Evolutionary conservation across 92 coral and sea anemone genomes (phyloP).

Genomic region (Porites divaricata): DNA sequence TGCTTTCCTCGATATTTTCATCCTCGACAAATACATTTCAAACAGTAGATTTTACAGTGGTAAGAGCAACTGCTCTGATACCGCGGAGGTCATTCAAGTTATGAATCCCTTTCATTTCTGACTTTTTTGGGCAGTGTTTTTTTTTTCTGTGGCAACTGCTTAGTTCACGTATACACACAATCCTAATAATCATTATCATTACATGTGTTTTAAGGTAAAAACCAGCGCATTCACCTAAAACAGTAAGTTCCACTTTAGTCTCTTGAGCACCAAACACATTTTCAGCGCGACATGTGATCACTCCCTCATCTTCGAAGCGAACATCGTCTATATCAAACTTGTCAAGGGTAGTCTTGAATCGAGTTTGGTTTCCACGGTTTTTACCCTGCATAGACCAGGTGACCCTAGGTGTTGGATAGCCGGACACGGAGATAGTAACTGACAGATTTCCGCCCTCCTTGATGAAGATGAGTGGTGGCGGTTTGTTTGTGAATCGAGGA

Average conservation of each 20-base stretch:
- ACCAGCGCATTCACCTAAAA: conserved; percentile 19
- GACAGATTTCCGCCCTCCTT: conserved; percentile 44
- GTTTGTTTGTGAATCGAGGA: conserved; percentile 24
- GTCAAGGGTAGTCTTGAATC: not conserved
- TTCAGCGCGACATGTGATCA: conserved; percentile 20
- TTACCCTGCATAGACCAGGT: conserved; percentile 34
- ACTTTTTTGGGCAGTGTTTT: too few relatives aligned
- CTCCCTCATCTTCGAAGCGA: conserved; percentile 32
- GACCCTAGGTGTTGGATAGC: conserved; percentile 42
- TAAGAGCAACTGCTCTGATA: too few relatives aligned
- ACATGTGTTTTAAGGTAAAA: not conserved
- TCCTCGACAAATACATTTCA: too few relatives aligned
- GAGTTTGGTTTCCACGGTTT: conserved; percentile 11
- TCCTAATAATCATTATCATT: too few relatives aligned
- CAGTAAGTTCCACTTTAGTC: conserved; percentile 21
- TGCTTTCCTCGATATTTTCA: too few relatives aligned
- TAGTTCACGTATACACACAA: too few relatives aligned
- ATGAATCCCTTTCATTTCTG: too few relatives aligned
- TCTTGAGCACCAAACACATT: not conserved
- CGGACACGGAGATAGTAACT: conserved; percentile 18
- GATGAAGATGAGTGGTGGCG: conserved; percentile 1
- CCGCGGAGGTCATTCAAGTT: too few relatives aligned
- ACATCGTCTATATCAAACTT: conserved; percentile 28
- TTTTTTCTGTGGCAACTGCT: too few relatives aligned
- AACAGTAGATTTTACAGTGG: too few relatives aligned